Conservation (phyloP, 2,888 invertebrate species). For the Hypercompe scribonia region DNA sequence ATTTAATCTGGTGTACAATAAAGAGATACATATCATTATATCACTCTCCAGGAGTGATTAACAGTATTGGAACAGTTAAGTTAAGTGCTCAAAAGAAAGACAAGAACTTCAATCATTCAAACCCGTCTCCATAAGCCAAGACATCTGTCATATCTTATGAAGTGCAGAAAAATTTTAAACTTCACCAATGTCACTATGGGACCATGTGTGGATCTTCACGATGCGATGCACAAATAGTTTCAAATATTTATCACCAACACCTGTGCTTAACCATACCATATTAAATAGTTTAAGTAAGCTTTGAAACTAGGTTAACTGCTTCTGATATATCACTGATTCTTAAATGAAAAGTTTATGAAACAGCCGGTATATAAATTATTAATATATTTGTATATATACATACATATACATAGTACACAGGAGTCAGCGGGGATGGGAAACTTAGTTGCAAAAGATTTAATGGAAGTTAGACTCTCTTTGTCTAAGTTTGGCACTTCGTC, state of each 20-base stretch:
- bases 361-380: slow-evolving; percentile 34
- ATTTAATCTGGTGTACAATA: no score
- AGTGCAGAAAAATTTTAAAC: background rate
- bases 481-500: slow-evolving; percentile 81
- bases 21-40: no score
- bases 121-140: no score
- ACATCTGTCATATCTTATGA: background rate
- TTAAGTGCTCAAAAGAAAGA: no score
- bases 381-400: slow-evolving; percentile 32
- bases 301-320: slow-evolving; percentile 8
- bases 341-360: slow-evolving; percentile 46
- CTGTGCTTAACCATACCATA: background rate
- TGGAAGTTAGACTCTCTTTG: slow-evolving; percentile 84
- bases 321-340: slow-evolving; percentile 27
- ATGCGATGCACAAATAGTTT: background rate
- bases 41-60: no score
- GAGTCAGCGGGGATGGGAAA: slow-evolving; percentile 74
- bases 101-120: no score
- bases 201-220: background rate
- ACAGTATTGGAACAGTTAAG: background rate
- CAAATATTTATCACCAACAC: background rate
- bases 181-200: background rate
- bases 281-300: background rate
- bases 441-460: slow-evolving; percentile 85
- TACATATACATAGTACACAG: slow-evolving; percentile 53